Evolutionary conservation across 2,888 invertebrate genomes (phyloP), one percentile per base, ranked within the genome.

Genomic region (Pantelozetes paolii): DNA sequence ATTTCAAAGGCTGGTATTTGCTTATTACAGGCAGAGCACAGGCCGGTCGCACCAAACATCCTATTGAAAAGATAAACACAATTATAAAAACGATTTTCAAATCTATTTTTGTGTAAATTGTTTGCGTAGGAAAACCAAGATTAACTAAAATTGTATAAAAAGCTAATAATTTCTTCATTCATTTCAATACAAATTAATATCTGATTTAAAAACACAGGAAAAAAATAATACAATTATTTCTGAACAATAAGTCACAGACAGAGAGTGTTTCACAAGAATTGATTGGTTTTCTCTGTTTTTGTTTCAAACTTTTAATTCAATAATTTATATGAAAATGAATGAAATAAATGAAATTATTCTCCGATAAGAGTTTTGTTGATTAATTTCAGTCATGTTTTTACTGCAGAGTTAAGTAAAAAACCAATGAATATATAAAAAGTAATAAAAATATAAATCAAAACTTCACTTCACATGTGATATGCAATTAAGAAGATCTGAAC

Each of bases 1-100:
- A 94, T 92, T 85, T 94, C 94, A 84, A 93, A 94, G 78, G 93
- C 92, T 77, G 93, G 93, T 83, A 94, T 94, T 82, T 90, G 89
- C 87, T 94, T 93, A 84, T 89, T 89, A 85, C 94, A 94, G 75
- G 92, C 92, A 79, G 92, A 90, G 83, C 94, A 94, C 6, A 77
- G 64, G n/a, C 79, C 79, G 11, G 78, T 78, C 20, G 76, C 76
- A 2, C 79, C 79, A 45, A 79, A 79, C 54, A 79, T 73, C 72
- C 78, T 78, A 36, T 11, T 71, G 72, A 26, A 62, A 23, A n/a
- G 11, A 36, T 8, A 64, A 64, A 64, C 15, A 45, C 15, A 45
- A 13, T 28, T 57, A 28, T 30, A 28, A 57, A 64, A 32, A n/a
- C 36, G 23, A 54, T 54, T 20, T 20, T 3, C 11, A 15, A 54